Conservation (phyloP, 2,888 invertebrate species). For the Nebria salina region DNA sequence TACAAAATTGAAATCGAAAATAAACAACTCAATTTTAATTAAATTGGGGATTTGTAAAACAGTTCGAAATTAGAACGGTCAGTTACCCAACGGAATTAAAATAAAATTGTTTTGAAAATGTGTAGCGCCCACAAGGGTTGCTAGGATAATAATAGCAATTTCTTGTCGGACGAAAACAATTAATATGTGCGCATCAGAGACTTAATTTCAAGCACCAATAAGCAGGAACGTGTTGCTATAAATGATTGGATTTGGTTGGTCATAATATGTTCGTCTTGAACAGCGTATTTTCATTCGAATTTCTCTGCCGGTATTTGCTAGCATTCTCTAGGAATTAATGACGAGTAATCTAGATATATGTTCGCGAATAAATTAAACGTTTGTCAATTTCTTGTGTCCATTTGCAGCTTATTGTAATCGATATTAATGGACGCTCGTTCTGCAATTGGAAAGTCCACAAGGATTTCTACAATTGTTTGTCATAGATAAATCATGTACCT, state of each 20-base stretch:
- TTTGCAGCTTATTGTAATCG: slow-evolving; percentile 42
- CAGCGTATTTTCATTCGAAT: slow-evolving; percentile 9
- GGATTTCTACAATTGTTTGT: neutral
- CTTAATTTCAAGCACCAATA: slow-evolving; percentile 34
- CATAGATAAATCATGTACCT: neutral
- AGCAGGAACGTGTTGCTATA: slow-evolving; percentile 7
- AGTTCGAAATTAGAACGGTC: neutral
- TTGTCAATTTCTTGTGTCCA: slow-evolving; percentile 44
- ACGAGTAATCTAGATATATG: slow-evolving; percentile 39
- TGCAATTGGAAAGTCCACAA: neutral
- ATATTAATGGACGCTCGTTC: slow-evolving; percentile 30
- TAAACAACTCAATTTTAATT: neutral
- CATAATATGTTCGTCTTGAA: slow-evolving; percentile 2
- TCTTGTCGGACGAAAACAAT: neutral
- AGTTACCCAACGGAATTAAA: neutral
- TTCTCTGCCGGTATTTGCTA: neutral
- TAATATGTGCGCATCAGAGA: slow-evolving; percentile 2
- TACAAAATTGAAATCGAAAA: neutral
- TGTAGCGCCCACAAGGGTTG: neutral
- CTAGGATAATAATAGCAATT: neutral
- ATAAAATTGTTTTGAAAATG: neutral
- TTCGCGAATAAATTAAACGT: slow-evolving; percentile 42
- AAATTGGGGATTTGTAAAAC: neutral
- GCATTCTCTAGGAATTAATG: slow-evolving; percentile 7
- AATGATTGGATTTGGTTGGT: slow-evolving; percentile 16